phyloP scores from a whole-genome alignment of 1,140 invertebrate species.

The Heliothis virescens region DNA sequence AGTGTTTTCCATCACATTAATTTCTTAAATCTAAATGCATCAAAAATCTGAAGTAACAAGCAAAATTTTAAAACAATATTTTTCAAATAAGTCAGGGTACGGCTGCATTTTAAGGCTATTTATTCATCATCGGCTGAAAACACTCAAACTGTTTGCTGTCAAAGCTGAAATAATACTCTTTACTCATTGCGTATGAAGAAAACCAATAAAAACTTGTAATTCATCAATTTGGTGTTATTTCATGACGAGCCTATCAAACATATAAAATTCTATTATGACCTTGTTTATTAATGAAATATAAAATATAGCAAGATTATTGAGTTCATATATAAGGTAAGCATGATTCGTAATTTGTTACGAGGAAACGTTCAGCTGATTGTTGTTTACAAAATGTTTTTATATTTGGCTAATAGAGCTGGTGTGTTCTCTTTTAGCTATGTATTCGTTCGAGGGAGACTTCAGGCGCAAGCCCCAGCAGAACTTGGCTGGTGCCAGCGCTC shows the following conservation, averaged over 20 bases:
- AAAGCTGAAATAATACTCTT: conserved; percentile 36
- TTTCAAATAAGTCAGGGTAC: no score
- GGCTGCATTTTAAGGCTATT: no score
- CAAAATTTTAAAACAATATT: no score
- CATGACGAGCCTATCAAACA: conserved; percentile 33
- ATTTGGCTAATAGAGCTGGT: conserved; percentile 25
- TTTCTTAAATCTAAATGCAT: no score
- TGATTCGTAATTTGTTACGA: neutral
- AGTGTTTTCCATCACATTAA: no score
- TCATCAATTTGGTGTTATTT: conserved; percentile 24
- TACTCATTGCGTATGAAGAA: conserved; percentile 38
- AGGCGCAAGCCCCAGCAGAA: conserved; percentile 95
- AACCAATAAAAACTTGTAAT: conserved; percentile 43
- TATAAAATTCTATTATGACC: conserved; percentile 30
- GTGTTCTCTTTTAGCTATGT: conserved; percentile 83
- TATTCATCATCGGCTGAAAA: neutral
- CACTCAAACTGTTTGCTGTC: conserved; percentile 38
- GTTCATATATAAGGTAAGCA: conserved; percentile 36
- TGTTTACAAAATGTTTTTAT: conserved; percentile 62
- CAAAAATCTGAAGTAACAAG: no score
- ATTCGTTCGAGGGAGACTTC: conserved; percentile 97
- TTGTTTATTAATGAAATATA: conserved; percentile 24
- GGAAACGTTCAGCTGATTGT: conserved; percentile 63
- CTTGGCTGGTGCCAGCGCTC: conserved; percentile 93
- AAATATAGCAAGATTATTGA: conserved; percentile 18